Percentiles rank a stretch among this genome's conserved stretches.
phyloP scores from a whole-genome alignment of 2,888 invertebrate species.

The Notodonta dromedarius region DNA sequence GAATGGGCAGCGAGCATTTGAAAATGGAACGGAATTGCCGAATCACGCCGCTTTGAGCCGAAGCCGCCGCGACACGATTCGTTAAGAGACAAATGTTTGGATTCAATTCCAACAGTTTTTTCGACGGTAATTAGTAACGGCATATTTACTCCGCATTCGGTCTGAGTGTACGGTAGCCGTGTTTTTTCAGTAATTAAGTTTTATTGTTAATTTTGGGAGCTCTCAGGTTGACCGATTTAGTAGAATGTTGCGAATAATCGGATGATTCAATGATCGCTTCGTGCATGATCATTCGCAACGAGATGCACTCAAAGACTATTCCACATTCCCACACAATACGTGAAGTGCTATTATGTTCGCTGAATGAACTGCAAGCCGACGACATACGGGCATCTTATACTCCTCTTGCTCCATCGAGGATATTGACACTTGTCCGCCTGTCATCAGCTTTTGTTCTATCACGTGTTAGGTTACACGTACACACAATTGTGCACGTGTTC shows the following conservation, averaged over 20 bases:
- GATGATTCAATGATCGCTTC: constrained; percentile 17
- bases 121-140: constrained; percentile 75
- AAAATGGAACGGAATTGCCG: constrained; percentile 77
- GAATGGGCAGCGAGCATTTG: constrained; percentile 82
- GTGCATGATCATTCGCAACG: constrained; percentile 12
- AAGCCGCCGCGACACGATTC: constrained; percentile 80
- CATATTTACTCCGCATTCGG: constrained; percentile 69
- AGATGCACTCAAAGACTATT: constrained; percentile 29
- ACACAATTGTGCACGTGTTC: constrained; percentile 66
- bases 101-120: constrained; percentile 80
- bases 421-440: constrained; percentile 78
- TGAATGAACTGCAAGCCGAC: constrained; percentile 70
- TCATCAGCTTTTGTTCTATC: constrained; percentile 72
- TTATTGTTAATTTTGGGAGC: constrained; percentile 63
- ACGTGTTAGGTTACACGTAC: constrained; percentile 71
- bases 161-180: constrained; percentile 66
- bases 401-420: constrained; percentile 64
- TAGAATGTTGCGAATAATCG: constrained; percentile 35
- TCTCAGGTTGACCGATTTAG: constrained; percentile 46
- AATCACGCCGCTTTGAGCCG: constrained; percentile 80
- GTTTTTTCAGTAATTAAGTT: constrained; percentile 69
- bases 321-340: constrained; percentile 63
- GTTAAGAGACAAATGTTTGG: constrained; percentile 84
- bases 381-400: constrained; percentile 80
- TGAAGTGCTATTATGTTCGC: constrained; percentile 66